phyloP scores from a whole-genome alignment of 2,888 invertebrate genomes.

The Hirtodrosophila confusa region DNA sequence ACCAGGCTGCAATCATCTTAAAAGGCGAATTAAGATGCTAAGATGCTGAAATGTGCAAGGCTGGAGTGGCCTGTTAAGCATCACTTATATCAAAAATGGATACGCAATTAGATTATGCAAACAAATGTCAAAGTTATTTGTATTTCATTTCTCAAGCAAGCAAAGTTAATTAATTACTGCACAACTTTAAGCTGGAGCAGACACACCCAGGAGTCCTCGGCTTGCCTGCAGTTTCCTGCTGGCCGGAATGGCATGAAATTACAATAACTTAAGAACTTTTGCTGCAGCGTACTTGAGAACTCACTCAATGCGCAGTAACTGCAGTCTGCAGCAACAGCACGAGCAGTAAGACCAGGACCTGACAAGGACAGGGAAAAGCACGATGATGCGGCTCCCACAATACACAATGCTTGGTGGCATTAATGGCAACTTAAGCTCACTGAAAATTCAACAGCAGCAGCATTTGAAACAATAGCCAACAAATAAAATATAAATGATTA shows the following conservation, averaged over 20 bases:
- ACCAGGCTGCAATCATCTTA: not conserved
- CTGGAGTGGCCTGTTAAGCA: slow-evolving; percentile 41
- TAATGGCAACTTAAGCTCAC: slow-evolving; percentile 67
- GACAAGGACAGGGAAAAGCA: slow-evolving; percentile 2
- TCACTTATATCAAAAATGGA: slow-evolving; percentile 55
- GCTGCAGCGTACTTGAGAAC: slow-evolving; percentile 48
- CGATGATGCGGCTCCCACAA: slow-evolving; percentile 25
- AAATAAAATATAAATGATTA: slow-evolving; percentile 61
- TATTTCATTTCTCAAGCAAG: slow-evolving; percentile 75
- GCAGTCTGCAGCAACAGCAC: slow-evolving; percentile 1
- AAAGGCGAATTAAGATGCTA: slow-evolving; percentile 23
- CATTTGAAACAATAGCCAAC: slow-evolving; percentile 11
- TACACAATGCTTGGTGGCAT: slow-evolving; percentile 34
- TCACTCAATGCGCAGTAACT: slow-evolving; percentile 23
- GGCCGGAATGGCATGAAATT: slow-evolving; percentile 47
- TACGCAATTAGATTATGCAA: slow-evolving; percentile 69
- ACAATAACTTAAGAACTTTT: slow-evolving; percentile 73
- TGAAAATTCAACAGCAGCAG: slow-evolving; percentile 41
- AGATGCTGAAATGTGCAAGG: slow-evolving; percentile 3
- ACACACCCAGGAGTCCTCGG: not conserved
- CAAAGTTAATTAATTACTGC: slow-evolving; percentile 76
- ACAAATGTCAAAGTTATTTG: slow-evolving; percentile 77
- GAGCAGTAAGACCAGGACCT: slow-evolving; percentile 2
- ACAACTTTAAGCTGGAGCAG: slow-evolving; percentile 48
- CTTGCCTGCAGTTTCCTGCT: slow-evolving; percentile 8